Evolutionary conservation across 2,888 invertebrate species (phyloP), one percentile per base, ranked within the genome.

Genomic region (Andrena bucephala): DNA sequence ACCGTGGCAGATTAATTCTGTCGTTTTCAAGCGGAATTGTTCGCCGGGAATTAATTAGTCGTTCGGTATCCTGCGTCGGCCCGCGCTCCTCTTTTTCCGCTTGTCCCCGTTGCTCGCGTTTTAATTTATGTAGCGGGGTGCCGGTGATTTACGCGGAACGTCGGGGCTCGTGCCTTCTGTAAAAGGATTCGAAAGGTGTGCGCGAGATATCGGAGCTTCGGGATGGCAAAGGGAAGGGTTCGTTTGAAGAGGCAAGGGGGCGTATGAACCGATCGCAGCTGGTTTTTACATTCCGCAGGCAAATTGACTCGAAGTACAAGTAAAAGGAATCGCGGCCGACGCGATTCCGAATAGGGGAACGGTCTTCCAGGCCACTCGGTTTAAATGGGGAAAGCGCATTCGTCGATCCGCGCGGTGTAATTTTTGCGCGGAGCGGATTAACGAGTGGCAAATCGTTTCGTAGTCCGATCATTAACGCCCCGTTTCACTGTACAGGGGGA

Each of bases 41-140:
- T 57, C 71, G 48, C 52, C 48, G 71, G 36, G 80, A 79, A 81
- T 81, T 80, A 79, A 77, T 77, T 77, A 74, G 75, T 74, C 77
- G 54, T 74, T 75, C 31, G 67, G 62, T 78, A 54, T 54, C 60
- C 31, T 63, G 52, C 27, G 6, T 24, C 42, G 13, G 62, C 8
- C 7, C 24, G 27, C 36, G 16, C 31, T 31, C 7, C 62, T 71
- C 20, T 65, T 73, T 27, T 57, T 57, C 54, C n/a, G 20, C 27
- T 16, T 2, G 1, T 2, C 52, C 31, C n/a, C 31, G 31, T 29
- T 24, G 13, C 10, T 62, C 50, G 57, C 27, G 48, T 71, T 77
- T 77, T 77, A 71, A 71, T 71, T 77, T 72, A 77, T 50, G 33
- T n/a, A 33, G 24, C 60, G 31, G 42, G 42, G 16, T 16, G 24